Conservation (phyloP, 2,113 vertebrate genomes). For the Paradoxurus hermaphroditus region DNA sequence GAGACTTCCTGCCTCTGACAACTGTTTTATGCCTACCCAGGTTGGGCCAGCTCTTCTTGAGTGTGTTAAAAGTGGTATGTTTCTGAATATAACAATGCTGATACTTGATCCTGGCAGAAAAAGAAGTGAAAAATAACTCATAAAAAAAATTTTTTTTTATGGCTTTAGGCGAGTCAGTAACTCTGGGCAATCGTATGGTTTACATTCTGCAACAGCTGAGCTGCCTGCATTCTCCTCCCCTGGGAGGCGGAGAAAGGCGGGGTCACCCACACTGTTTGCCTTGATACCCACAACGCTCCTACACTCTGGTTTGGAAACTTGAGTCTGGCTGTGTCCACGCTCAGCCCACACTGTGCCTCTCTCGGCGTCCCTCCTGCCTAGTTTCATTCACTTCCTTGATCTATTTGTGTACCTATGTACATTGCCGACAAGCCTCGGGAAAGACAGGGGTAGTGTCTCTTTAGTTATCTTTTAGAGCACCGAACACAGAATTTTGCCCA, state of each 20-base stretch:
- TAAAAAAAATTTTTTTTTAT: slow-evolving; percentile 29
- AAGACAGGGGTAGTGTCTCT: not conserved
- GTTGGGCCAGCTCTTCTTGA: slow-evolving; percentile 48
- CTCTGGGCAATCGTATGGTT: slow-evolving; percentile 68
- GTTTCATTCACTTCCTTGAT: not conserved
- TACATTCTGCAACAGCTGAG: slow-evolving; percentile 70
- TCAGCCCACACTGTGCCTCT: not conserved
- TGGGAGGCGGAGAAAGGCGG: slow-evolving; percentile 38
- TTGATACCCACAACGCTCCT: not conserved
- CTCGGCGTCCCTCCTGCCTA: not conserved
- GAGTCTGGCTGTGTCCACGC: not conserved
- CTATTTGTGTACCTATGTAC: not conserved
- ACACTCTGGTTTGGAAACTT: slow-evolving; percentile 41
- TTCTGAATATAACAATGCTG: slow-evolving; percentile 75
- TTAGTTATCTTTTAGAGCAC: not conserved
- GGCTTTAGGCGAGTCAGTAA: slow-evolving; percentile 75
- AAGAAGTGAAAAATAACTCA: slow-evolving; percentile 77
- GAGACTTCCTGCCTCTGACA: slow-evolving; percentile 64
- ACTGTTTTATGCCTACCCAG: slow-evolving; percentile 38
- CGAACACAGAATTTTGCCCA: not conserved
- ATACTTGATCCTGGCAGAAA: slow-evolving; percentile 73
- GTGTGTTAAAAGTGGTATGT: slow-evolving; percentile 62
- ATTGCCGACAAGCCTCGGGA: not conserved
- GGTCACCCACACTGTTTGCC: slow-evolving; percentile 38
- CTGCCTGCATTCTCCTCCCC: not conserved